These are phyloP conservation scores for Philypnodon macrostomus DNA, from an alignment of 2,797 vertebrate genomes.

Conservation along the genomic window DNA sequence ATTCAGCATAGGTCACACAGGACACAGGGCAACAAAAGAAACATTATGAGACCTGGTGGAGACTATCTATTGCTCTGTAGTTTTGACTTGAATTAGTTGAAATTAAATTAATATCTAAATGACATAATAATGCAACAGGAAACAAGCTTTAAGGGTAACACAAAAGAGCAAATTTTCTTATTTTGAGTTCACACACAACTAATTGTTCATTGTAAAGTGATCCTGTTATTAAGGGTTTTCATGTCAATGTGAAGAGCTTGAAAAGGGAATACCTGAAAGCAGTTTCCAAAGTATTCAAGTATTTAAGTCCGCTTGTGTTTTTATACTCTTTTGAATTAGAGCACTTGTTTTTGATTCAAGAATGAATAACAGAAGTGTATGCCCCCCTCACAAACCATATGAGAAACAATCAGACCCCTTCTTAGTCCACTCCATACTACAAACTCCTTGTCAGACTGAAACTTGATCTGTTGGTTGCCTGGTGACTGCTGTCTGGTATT, in stretches of 20 bases:
- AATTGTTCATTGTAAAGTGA: no score
- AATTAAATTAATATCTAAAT: no score
- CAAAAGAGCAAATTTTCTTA: no score
- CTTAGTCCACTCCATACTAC: slow-evolving; percentile 55
- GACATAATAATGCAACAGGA: no score
- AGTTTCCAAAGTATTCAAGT: slow-evolving; percentile 15
- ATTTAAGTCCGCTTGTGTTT: neutral
- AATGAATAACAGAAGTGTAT: slow-evolving; percentile 35
- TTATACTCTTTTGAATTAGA: slow-evolving; percentile 15
- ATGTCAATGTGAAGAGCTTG: slow-evolving; percentile 25
- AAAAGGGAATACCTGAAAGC: slow-evolving; percentile 27
- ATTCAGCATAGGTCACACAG: slow-evolving; percentile 52
- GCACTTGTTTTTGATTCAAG: slow-evolving; percentile 28
- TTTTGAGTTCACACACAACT: no score
- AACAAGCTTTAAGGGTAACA: no score
- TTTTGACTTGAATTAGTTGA: no score
- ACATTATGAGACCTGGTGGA: slow-evolving; percentile 28
- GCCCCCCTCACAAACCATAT: slow-evolving; percentile 17
- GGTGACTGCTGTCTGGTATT: slow-evolving; percentile 66
- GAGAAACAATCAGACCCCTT: slow-evolving; percentile 17
- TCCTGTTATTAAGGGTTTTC: slow-evolving; percentile 48
- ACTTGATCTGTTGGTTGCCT: slow-evolving; percentile 79
- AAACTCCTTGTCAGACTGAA: slow-evolving; percentile 76
- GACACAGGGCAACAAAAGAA: slow-evolving; percentile 39
- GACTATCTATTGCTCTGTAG: no score